These are phyloP conservation scores for Formica aserva DNA, from an alignment of 2,888 invertebrate species.

Conservation along the genomic window DNA sequence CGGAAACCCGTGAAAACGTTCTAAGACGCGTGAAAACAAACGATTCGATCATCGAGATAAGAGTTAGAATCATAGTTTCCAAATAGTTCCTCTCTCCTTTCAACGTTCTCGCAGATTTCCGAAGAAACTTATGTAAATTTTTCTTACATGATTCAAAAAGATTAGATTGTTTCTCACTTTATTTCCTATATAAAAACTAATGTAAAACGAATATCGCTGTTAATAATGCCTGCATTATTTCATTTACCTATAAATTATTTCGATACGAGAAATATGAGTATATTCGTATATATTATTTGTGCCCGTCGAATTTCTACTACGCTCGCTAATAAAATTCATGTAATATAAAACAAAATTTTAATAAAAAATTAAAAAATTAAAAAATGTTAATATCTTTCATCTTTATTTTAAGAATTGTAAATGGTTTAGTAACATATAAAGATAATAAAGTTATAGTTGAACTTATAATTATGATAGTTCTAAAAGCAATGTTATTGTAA, in stretches of 20 bases:
- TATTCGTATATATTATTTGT: background rate
- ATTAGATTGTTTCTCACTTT: background rate
- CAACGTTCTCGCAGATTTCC: background rate
- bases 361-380: background rate
- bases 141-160: background rate
- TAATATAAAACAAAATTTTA: background rate
- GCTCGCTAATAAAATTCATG: conserved; percentile 6
- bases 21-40: background rate
- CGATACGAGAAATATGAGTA: background rate
- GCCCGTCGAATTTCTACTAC: background rate
- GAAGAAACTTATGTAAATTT: background rate
- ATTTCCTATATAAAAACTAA: background rate
- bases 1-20: background rate
- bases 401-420: background rate
- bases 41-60: background rate
- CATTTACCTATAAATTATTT: background rate
- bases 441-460: background rate
- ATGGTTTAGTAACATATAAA: background rate
- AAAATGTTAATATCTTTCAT: background rate
- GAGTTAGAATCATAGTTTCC: background rate
- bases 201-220: background rate
- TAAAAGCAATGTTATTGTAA: background rate
- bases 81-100: background rate
- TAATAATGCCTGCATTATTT: background rate
- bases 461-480: background rate